Evolutionary conservation across 2,113 vertebrate species (phyloP).

Genomic region (Panthera uncia): DNA sequence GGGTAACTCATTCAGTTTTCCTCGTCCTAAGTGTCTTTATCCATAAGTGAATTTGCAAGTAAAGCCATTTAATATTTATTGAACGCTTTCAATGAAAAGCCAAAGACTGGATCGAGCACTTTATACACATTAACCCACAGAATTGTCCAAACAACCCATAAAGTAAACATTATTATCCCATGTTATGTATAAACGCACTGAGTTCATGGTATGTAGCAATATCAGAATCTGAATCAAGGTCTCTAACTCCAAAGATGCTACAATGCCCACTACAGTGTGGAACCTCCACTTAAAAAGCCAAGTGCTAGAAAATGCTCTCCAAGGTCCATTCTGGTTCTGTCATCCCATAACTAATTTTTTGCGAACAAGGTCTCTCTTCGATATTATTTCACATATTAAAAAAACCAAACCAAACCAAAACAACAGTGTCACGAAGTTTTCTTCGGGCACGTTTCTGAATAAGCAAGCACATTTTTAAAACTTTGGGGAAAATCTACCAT

Average conservation of each 20-base stretch:
- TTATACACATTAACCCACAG: background rate
- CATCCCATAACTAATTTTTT: background rate
- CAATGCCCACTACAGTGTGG: fast-evolving
- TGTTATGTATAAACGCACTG: fast-evolving
- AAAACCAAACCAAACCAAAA: background rate
- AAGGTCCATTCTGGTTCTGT: background rate
- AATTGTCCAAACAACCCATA: background rate
- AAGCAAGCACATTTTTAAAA: background rate
- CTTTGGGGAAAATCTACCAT: background rate
- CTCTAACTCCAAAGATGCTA: background rate
- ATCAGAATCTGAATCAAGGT: background rate
- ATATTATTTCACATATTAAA: background rate
- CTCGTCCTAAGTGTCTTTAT: background rate
- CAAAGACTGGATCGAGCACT: background rate
- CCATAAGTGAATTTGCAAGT: background rate
- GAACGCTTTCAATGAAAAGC: background rate
- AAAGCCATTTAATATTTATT: background rate
- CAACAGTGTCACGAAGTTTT: background rate
- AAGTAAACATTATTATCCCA: background rate
- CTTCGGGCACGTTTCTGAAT: background rate
- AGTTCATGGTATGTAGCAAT: background rate
- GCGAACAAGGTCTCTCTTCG: background rate
- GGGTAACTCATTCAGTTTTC: background rate
- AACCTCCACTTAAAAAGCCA: background rate
- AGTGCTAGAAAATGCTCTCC: background rate